phyloP scores from a whole-genome alignment of 2,113 vertebrate genomes.

The Podiceps cristatus region DNA sequence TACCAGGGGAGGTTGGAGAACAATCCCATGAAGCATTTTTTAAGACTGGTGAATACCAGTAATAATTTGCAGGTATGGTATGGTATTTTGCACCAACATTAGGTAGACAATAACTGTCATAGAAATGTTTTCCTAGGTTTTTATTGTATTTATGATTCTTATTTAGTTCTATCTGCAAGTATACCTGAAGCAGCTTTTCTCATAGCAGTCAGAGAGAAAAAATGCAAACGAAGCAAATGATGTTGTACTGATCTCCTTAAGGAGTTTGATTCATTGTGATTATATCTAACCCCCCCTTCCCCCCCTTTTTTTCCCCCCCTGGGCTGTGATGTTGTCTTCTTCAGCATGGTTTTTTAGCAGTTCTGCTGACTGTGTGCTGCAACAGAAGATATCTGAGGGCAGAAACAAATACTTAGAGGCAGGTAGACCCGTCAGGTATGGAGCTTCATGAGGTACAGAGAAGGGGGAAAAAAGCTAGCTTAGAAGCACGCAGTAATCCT shows the following conservation, averaged over 20 bases:
- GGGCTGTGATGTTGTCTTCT: background rate
- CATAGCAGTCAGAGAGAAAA: background rate
- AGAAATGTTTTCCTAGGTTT: background rate
- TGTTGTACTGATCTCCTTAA: background rate
- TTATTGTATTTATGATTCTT: background rate
- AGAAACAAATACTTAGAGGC: background rate
- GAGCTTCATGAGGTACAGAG: background rate
- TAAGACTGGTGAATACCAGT: background rate
- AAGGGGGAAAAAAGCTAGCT: background rate
- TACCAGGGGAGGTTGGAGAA: background rate
- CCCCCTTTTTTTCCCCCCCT: background rate
- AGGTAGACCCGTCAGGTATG: background rate
- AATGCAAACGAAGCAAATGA: slow-evolving; percentile 12
- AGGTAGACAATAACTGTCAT: background rate
- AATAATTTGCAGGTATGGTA: background rate
- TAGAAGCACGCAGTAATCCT: background rate
- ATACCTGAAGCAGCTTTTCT: background rate
- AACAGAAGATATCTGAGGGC: background rate
- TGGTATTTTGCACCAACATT: background rate
- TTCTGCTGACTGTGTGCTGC: background rate
- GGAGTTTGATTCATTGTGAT: background rate
- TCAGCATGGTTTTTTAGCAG: background rate
- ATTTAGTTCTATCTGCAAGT: background rate
- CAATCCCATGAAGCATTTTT: background rate
- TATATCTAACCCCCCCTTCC: accelerated